phyloP scores from a whole-genome alignment of 2,888 invertebrate species.

The Polietes domitor region DNA sequence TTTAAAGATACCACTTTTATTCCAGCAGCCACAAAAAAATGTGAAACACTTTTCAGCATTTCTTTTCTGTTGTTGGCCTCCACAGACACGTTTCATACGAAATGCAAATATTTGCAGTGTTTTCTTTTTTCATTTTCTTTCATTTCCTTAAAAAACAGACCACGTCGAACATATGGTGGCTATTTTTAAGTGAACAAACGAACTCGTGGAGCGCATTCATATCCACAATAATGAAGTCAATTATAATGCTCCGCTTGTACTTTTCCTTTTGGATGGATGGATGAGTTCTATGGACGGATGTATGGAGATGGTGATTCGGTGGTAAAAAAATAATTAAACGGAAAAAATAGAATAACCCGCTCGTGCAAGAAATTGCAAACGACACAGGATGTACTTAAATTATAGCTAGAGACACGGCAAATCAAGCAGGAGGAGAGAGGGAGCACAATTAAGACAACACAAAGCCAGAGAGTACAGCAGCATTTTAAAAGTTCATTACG shows the following conservation, averaged over 20 bases:
- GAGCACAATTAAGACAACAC: neutral
- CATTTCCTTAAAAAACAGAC: neutral
- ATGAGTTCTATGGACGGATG: neutral
- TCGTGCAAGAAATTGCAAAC: neutral
- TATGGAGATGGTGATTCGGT: neutral
- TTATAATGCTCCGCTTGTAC: neutral
- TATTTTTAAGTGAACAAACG: neutral
- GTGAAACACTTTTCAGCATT: neutral
- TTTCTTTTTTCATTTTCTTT: conserved; percentile 7
- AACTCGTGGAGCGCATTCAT: neutral
- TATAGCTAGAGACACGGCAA: neutral
- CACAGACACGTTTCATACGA: conserved; percentile 21
- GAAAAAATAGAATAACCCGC: conserved; percentile 7
- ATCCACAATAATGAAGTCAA: conserved; percentile 18
- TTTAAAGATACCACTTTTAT: neutral
- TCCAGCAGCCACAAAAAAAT: neutral
- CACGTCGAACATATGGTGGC: neutral
- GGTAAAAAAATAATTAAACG: conserved; percentile 6
- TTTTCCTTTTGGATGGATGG: neutral
- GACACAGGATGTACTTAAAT: conserved; percentile 15
- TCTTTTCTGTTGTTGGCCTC: conserved; percentile 14
- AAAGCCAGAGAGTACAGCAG: neutral
- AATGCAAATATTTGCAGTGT: conserved; percentile 18
- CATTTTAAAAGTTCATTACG: neutral
- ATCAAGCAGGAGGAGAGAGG: conserved; percentile 7